Evolutionary conservation across 1,140 invertebrate genomes (phyloP).

Genomic region (Bilobella aurantiaca): DNA sequence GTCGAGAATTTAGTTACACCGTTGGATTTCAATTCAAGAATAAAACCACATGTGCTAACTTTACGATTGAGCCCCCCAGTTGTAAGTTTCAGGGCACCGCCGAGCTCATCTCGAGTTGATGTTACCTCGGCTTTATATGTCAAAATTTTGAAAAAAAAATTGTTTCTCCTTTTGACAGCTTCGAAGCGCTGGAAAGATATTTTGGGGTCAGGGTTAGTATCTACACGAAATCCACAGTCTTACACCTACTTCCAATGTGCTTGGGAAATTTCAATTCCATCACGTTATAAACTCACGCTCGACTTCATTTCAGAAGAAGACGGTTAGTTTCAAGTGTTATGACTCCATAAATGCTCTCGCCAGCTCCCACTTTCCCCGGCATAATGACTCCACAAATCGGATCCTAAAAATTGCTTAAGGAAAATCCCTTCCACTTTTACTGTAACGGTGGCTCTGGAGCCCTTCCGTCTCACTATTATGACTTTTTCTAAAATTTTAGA

Average conservation of each 20-base stretch:
- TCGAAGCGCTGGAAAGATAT: conserved; percentile 33
- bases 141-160: conserved; percentile 5
- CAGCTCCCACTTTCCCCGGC: no score
- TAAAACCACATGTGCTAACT: conserved; percentile 29
- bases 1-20: conserved; percentile 32
- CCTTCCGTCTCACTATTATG: not conserved
- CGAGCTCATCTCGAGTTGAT: not conserved
- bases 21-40: conserved; percentile 28
- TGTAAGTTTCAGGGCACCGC: conserved; percentile 16
- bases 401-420: no score
- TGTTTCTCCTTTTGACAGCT: conserved; percentile 11
- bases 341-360: not conserved
- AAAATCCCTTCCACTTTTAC: no score
- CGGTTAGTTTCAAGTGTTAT: conserved; percentile 17
- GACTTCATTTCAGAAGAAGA: conserved; percentile 35
- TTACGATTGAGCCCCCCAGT: conserved; percentile 28
- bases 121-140: not conserved
- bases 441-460: not conserved
- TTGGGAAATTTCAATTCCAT: conserved; percentile 29
- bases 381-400: no score
- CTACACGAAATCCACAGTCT: conserved; percentile 16
- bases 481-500: conserved; percentile 20
- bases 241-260: conserved; percentile 33
- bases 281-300: conserved; percentile 27
- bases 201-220: conserved; percentile 19